Evolutionary conservation across 2,888 invertebrate species (phyloP).

Genomic region (Hypomecis punctinalis): DNA sequence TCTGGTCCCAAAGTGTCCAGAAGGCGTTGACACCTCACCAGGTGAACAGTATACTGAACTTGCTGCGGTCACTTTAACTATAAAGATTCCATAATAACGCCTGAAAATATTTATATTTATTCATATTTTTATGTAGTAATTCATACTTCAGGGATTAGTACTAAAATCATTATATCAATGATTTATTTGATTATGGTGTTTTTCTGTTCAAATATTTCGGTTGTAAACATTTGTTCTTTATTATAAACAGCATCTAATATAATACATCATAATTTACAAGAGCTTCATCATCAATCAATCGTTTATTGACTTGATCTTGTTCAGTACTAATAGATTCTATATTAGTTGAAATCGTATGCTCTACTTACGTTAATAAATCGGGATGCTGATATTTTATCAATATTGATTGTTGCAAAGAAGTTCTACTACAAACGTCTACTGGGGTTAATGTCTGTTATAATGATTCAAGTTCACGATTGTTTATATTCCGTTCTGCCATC

Average conservation of each 20-base stretch:
- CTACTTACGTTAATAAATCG: neutral
- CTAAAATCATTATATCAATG: neutral
- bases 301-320: constrained; percentile 11
- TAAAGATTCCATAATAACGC: constrained; percentile 17
- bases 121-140: constrained; percentile 15
- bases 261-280: constrained; percentile 3
- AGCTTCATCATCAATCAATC: constrained; percentile 9
- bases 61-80: constrained; percentile 33
- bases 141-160: neutral
- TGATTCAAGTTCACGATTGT: constrained; percentile 54
- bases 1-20: constrained; percentile 7
- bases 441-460: constrained; percentile 38
- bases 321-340: neutral
- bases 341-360: neutral
- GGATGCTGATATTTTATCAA: neutral
- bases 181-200: constrained; percentile 9
- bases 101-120: constrained; percentile 6
- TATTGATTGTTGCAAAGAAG: neutral
- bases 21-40: constrained; percentile 17
- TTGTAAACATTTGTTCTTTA: constrained; percentile 5
- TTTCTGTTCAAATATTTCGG: neutral
- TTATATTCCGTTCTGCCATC: constrained; percentile 54
- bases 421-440: neutral
- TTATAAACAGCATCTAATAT: neutral
- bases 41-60: constrained; percentile 16